Evolutionary conservation across 1,140 invertebrate genomes (phyloP), one percentile per base, ranked within the genome.

Genomic region (Antheraea mylitta): DNA sequence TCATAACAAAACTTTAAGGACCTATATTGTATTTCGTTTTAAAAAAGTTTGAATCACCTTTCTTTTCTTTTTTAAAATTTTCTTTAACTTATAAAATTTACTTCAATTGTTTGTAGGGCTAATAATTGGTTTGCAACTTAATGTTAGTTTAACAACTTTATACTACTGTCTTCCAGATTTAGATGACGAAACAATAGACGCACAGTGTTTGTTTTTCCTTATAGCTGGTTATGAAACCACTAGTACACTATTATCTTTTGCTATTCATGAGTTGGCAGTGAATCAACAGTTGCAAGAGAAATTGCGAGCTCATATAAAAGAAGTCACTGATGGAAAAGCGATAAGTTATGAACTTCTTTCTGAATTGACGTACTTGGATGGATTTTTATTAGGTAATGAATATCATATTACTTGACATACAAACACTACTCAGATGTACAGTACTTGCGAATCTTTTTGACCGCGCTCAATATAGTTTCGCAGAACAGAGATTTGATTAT

Each of bases 221-320:
- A 77, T 93, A 66, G 93, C 93, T 13, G 94, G 94, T 0, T 91
- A 92, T 62, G 90, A 91, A 63, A 93, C 93, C 0, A 89, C 93
- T 0, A 93, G 93, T 68, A 90, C 93, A 3, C 81, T 94, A 3
- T 74, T 92, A 30, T 91, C 93, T 0, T 95, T 94, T 71, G 90
- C 93, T 4, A 81, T 93, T 0, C 94, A 94, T 73, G 87, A 92
- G 18, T 80, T 96, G 67, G 95, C 95, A 0, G 83, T 92, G 13
- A 85, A 94, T 74, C 94, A 93, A 0, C 94, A 95, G 0, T 72
- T 95, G 13, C 96, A 96, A 77, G 85, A 94, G 0, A 93, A 92
- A 70, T 77, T 95, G 2, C 74, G 94, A 7, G 75, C 92, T 53
- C 95, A 96, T 89, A 93, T 97, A 1, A 71, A 86, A 5, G 85